Conservation (phyloP, 1,140 invertebrate genomes). For the Sesamia nonagrioides region DNA sequence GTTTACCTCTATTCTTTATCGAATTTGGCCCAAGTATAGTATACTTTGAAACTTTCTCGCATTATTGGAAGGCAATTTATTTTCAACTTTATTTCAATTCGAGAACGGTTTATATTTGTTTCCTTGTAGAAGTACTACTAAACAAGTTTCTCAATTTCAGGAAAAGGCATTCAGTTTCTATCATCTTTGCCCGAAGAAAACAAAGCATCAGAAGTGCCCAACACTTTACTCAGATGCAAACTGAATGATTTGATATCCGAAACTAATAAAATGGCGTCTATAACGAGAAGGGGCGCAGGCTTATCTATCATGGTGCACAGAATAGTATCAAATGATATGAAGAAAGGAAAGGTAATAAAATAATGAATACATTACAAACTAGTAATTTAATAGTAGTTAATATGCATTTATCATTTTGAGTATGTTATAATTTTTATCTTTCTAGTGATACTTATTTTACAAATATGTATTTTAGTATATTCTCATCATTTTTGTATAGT, state of each 20-base stretch:
- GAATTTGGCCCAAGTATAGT: background rate
- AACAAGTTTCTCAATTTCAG: slow-evolving; percentile 56
- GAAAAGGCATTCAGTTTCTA: slow-evolving; percentile 71
- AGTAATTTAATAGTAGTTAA: background rate
- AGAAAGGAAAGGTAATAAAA: slow-evolving; percentile 79
- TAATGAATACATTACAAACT: background rate
- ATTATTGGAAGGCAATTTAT: no score
- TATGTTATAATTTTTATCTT: no score
- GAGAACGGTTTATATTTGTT: no score
- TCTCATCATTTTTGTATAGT: no score
- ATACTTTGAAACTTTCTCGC: no score
- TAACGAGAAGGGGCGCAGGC: slow-evolving; percentile 93
- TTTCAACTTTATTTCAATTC: no score
- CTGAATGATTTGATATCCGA: slow-evolving; percentile 77
- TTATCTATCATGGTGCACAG: slow-evolving; percentile 92
- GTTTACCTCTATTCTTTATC: no score
- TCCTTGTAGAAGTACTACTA: background rate
- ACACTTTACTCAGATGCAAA: slow-evolving; percentile 72
- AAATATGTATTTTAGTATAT: no score
- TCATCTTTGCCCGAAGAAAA: slow-evolving; percentile 67
- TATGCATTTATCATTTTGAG: no score
- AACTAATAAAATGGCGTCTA: slow-evolving; percentile 80
- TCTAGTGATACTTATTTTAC: no score
- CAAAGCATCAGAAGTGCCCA: slow-evolving; percentile 67
- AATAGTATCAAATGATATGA: slow-evolving; percentile 90